Evolutionary conservation across 2,888 invertebrate species (phyloP).

Genomic region (Acronicta leporina): DNA sequence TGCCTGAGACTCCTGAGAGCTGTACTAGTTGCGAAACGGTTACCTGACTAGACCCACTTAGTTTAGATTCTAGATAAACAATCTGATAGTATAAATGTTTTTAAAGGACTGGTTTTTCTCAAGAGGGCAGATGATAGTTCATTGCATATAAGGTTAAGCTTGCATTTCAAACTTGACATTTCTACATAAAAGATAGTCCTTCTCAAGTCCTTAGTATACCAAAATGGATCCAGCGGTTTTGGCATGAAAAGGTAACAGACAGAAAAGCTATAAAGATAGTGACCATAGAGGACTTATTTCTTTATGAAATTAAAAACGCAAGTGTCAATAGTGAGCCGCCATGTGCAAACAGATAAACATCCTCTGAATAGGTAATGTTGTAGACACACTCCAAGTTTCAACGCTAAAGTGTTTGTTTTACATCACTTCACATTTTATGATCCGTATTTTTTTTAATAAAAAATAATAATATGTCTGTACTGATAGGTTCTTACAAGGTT

Average conservation of each 20-base stretch:
- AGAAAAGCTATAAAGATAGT: slow-evolving; percentile 5
- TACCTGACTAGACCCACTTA: slow-evolving; percentile 18
- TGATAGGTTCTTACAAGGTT: no score
- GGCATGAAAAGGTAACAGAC: no score
- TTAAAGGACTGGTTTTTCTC: neutral
- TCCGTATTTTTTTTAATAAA: neutral
- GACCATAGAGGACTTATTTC: slow-evolving; percentile 6
- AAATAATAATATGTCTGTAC: no score
- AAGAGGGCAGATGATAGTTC: no score
- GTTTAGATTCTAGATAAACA: slow-evolving; percentile 15
- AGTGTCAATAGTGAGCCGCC: slow-evolving; percentile 32
- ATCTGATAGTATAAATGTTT: slow-evolving; percentile 20
- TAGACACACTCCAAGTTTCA: slow-evolving; percentile 47
- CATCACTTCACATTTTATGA: slow-evolving; percentile 18
- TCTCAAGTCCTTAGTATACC: no score
- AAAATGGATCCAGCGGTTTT: no score
- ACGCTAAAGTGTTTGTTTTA: slow-evolving; percentile 35
- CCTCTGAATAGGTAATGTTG: slow-evolving; percentile 28
- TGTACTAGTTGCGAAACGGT: slow-evolving; percentile 38
- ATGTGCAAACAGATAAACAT: slow-evolving; percentile 56
- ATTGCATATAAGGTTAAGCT: no score
- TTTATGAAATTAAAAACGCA: slow-evolving; percentile 19
- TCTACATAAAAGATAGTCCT: no score
- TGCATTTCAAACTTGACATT: no score
- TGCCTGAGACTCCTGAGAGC: slow-evolving; percentile 8